Base-by-base conservation (phyloP, 2,888 invertebrate species). In the Lamellibrachia satsuma region DNA sequence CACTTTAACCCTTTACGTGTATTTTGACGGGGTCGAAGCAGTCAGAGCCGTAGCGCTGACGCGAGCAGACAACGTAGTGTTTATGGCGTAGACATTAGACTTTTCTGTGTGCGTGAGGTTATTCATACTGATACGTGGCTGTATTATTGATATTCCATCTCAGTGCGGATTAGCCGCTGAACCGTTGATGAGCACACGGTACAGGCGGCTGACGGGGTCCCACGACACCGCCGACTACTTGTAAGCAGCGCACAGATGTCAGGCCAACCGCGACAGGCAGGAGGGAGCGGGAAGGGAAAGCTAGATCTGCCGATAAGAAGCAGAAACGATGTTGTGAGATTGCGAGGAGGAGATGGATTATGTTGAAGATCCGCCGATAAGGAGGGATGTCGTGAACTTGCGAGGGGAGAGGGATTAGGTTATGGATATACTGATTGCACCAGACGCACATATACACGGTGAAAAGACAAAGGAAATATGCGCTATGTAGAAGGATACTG, bases 71-170 rank as follows among this genome's bases (percentile, higher is more conserved):
- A n/a, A 22, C 75, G 6, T n/a, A 22, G 75, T 75, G 75, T n/a
- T 75, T 75, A 75, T 75, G 75, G 22, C 75, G n/a, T 75, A 11
- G 75, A 22, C 75, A n/a, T 75, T 75, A 75, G 75, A 22, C 11
- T 22, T 22, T 6, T 75, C 75, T n/a, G 75, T n/a, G 6, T 11
- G 75, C 75, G 0, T 22, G 6, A 22, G 75, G 75, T 22, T 75
- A 75, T 75, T 11, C 75, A 75, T 75, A 75, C 75, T n/a, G n/a
- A 75, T 15, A 75, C 75, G 75, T 75, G 15, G 75, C 75, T 75
- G 22, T 75, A 75, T 75, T 75, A 75, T 75, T 75, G 75, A 75
- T 75, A 75, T 75, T 75, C 22, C 75, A 75, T 75, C 75, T 75
- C 75, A 6, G 75, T 22, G 75, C 22, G 75, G 75, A 75, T 75